Evolutionary conservation across 2,113 vertebrate genomes (phyloP).

Genomic region (Scatophagus argus): DNA sequence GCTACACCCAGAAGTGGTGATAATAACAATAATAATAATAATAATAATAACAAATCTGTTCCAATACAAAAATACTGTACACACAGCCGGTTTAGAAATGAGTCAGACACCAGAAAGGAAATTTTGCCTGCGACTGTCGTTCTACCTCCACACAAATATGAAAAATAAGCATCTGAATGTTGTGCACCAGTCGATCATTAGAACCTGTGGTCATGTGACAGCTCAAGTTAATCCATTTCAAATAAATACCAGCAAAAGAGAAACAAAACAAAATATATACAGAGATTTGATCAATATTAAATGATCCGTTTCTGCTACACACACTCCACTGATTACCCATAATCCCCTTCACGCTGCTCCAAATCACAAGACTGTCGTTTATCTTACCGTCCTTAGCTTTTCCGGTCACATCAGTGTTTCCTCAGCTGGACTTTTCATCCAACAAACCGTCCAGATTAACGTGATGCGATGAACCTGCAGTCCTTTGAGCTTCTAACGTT

Average conservation of each 20-base stretch:
- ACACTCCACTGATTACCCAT: constrained; percentile 11
- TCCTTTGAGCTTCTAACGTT: too few relatives aligned
- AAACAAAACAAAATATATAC: constrained; percentile 57
- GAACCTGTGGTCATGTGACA: constrained; percentile 9
- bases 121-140: background rate
- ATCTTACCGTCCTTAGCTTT: too few relatives aligned
- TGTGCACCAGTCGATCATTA: constrained; percentile 21
- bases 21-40: too few relatives aligned
- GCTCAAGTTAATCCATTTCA: constrained; percentile 18
- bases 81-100: constrained; percentile 70
- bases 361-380: too few relatives aligned
- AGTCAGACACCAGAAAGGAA: constrained; percentile 6
- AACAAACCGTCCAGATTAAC: too few relatives aligned
- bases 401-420: too few relatives aligned
- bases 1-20: constrained; percentile 23
- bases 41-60: constrained; percentile 74
- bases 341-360: background rate
- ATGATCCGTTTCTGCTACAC: constrained; percentile 14
- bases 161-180: constrained; percentile 56
- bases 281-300: constrained; percentile 28
- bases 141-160: too few relatives aligned
- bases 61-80: constrained; percentile 87
- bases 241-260: constrained; percentile 52
- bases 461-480: too few relatives aligned
- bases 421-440: too few relatives aligned